Base-by-base conservation (phyloP, 2,888 invertebrate species). In the Papilio gigon region DNA sequence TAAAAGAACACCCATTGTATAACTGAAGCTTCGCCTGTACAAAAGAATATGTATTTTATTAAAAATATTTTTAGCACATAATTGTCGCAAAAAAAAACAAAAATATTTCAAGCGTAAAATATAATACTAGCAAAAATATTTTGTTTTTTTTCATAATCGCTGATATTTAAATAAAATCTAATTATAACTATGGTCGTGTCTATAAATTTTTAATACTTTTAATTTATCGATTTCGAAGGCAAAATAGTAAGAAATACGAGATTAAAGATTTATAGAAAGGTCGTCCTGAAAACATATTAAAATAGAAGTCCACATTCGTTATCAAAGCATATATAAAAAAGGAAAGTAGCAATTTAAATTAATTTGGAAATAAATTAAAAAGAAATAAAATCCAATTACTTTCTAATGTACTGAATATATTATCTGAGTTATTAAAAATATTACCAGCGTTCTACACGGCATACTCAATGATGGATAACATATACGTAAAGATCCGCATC, bases 161-260 rank as follows among this genome's bases (percentile, higher is more conserved):
- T 17, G 17, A 42, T 6, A 42, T n/a, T 42, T n/a, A 11, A 47
- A n/a, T n/a, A 12, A 63, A 65, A 20, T 56, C 42, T 53, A 63
- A 50, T n/a, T n/a, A n/a, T n/a, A 35, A 37, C 17, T 67, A n/a
- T 33, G 17, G 2, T 27, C 42, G 6, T 56, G 42, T 67, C 62
- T 67, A 12, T 27, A 59, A 74, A 61, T 71, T 76, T 78, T 78
- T 67, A 65, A 59, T 14, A 9, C 44, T 35, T 44, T 70, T 30
- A n/a, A 33, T 42, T 73, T 74, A 71, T 74, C 70, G 72, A 80
- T 81, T 79, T 77, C 76, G 77, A 75, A 77, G 78, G 80, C 80
- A 83, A 85, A 82, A 82, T 80, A 79, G 76, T 77, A 77, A 76
- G 71, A 77, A 78, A 77, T 75, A 77, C 78, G 78, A 78, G 80